Base-by-base conservation (phyloP, 2,113 vertebrate genomes). In the Indicator maculatus region DNA sequence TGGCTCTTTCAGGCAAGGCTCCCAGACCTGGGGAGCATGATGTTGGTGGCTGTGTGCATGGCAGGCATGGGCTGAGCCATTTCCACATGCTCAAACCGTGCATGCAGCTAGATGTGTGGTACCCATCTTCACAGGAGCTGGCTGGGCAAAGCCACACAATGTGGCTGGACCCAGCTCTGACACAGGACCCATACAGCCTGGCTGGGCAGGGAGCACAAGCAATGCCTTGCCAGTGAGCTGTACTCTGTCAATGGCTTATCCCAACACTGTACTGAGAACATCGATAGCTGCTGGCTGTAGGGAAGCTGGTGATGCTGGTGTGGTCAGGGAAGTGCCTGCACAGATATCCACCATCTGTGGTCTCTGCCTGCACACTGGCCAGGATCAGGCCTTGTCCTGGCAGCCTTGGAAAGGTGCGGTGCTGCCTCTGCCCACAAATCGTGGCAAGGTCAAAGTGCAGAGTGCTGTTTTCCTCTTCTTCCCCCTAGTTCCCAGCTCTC, bases 41-140 rank as follows among this genome's bases (percentile, higher is more conserved):
- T 53, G 36, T 13, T 58, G 70, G 38, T 53, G 63, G 11, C 74
- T 52, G n/a, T 19, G 27, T 0, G 4, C 3, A 6, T 38, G 56
- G 53, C 59, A 45, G 63, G 33, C 1, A 2, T 41, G 77, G 27
- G 60, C 67, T 66, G 74, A 88, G 79, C 66, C 2, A 2, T 66
- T 78, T 36, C 16, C 16, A 5, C 1, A 1, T 0, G 8, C 55
- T 58, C 21, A 26, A 28, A 30, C n/a, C 31, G 31, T 83, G 69
- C 0, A 0, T 83, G 69, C 0, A 0, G 50, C 38, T 71, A 77
- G 36, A 13, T 0, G 0, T 5, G 16, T 1, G 1, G 18, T 76
- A 59, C 30, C 64, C 55, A 2, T 82, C 74, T 59, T 59, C 0
- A 2, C 0, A 1, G 79, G 84, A 47, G 23, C 47, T 67, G 83